These are phyloP conservation scores for Oreotragus oreotragus DNA, from an alignment of 2,113 vertebrate species.

Conservation along the genomic window DNA sequence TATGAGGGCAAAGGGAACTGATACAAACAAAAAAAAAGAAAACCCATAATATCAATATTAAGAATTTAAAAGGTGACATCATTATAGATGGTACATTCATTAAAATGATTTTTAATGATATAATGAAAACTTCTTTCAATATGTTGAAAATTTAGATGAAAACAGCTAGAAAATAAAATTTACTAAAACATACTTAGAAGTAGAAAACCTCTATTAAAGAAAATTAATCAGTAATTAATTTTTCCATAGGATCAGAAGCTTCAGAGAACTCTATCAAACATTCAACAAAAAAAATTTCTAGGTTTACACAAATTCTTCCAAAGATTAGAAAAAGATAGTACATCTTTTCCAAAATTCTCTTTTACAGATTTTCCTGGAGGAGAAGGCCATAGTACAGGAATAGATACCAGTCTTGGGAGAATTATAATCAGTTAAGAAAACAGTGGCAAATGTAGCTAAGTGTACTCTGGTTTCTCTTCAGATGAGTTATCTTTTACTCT, in stretches of 20 bases:
- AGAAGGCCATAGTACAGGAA: neutral
- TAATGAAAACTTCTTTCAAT: neutral
- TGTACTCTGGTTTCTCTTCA: neutral
- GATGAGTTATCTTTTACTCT: neutral
- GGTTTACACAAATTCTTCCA: neutral
- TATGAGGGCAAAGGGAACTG: neutral
- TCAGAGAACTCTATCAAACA: neutral
- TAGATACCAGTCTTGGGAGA: neutral
- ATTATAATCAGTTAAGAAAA: neutral
- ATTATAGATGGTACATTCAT: neutral
- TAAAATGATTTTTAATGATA: neutral
- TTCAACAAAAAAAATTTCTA: neutral
- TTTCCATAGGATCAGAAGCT: neutral
- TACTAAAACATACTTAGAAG: neutral
- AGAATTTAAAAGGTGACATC: neutral
- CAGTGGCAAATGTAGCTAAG: neutral
- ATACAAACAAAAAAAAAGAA: neutral
- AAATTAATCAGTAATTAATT: neutral
- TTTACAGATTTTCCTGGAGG: neutral
- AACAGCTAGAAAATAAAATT: neutral
- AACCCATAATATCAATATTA: neutral
- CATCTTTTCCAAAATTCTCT: neutral
- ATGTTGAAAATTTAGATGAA: neutral
- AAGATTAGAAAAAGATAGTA: neutral
- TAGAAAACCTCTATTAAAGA: neutral